Evolutionary conservation across 2,888 invertebrate species (phyloP), one percentile per base, ranked within the genome.

Genomic region (Dascillus cervinus): DNA sequence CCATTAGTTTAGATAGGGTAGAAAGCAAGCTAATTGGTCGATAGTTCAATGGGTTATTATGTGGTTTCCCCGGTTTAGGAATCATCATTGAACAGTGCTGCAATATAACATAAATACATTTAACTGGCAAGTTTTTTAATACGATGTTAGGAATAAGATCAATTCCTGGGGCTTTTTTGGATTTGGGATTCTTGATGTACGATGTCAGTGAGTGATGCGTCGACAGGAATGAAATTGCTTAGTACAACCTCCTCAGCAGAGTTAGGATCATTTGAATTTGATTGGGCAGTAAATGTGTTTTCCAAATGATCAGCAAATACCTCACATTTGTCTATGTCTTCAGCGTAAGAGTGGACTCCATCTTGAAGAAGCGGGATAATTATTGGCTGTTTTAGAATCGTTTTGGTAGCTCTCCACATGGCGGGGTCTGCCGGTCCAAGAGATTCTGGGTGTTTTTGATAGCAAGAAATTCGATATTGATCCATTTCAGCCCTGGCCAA

Each of bases 61-160:
- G 23, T 11, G 23, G 3, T 11, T 23, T 23, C 6, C 3, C 11
- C 13, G 23, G 23, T n/a, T 23, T 23, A 6, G 23, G 11, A 6
- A 23, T 10, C 23, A 23, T 23, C 23, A 9, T 23, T 23, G 8
- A 23, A 23, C 13, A 11, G 11, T 23, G 23, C 3, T 6, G 23
- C 13, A 46, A 11, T 4, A 44, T 23, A 23, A 23, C 4, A 23
- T 6, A 3, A 11, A 23, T 23, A 23, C 12, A 3, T 23, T 11
- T 23, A 3, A 5, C 4, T 10, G 23, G 23, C 10, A 23, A 11
- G 11, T 23, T 23, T 10, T 23, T 23, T 11, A 23, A 5, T 12
- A 23, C 3, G 11, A 10, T 3, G 8, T 23, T 23, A 23, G 23
- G 23, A 23, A 23, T 23, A 11, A 23, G 3, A 10, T 23, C 23